Percentiles rank a stretch among this genome's conserved stretches.
Evolutionary conservation across 2,113 vertebrate genomes (phyloP).

Genomic region (Acanthochromis polyacanthus): DNA sequence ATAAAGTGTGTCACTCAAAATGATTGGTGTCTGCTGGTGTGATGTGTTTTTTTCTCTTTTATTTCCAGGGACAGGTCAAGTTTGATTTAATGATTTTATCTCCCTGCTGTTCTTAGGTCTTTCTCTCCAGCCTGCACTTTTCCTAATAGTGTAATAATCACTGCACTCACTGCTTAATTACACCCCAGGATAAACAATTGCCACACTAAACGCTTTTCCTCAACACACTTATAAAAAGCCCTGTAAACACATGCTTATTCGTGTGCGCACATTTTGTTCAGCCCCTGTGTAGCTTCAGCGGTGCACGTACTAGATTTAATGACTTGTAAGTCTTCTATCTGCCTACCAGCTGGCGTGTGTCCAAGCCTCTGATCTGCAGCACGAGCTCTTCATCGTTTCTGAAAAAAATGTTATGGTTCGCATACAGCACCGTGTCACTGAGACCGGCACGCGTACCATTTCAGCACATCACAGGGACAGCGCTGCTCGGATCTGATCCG

Average conservation of each 20-base stretch:
- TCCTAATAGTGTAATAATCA: constrained; percentile 56
- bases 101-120: constrained; percentile 31
- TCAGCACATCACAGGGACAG: constrained; percentile 23
- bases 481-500: constrained; percentile 18
- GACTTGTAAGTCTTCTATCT: constrained; percentile 63
- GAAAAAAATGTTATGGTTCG: constrained; percentile 38
- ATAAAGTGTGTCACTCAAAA: constrained; percentile 69
- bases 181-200: constrained; percentile 60
- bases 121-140: constrained; percentile 21
- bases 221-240: constrained; percentile 36
- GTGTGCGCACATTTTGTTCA: constrained; percentile 35
- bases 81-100: constrained; percentile 65
- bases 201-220: constrained; percentile 52
- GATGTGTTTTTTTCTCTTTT: neutral
- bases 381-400: constrained; percentile 29
- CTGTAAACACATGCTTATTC: constrained; percentile 51
- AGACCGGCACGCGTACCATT: neutral
- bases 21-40: constrained; percentile 55
- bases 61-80: constrained; percentile 40
- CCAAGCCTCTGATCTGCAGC: constrained; percentile 60
- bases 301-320: constrained; percentile 57
- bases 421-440: constrained; percentile 1
- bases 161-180: constrained; percentile 60
- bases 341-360: constrained; percentile 51
- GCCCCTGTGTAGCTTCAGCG: constrained; percentile 44